phyloP scores from a whole-genome alignment of 2,797 vertebrate species.

The Anguilla megastoma region DNA sequence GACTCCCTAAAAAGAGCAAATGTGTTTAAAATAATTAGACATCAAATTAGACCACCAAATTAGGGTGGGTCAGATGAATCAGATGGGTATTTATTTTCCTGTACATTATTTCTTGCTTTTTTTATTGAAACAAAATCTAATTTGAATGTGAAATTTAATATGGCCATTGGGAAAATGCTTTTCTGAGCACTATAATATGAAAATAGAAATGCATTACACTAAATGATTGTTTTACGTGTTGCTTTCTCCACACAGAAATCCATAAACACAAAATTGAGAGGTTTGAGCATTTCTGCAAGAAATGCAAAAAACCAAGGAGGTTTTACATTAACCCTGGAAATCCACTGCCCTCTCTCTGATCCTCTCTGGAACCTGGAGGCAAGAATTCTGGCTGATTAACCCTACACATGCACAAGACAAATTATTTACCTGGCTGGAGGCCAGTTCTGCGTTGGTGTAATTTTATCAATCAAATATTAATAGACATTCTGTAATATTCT shows the following conservation, averaged over 20 bases:
- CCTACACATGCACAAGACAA: background rate
- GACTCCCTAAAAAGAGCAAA: too few relatives aligned
- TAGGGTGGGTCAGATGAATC: background rate
- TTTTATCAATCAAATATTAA: background rate
- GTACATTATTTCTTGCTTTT: background rate
- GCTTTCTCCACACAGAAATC: slow-evolving; percentile 6
- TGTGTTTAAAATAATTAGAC: too few relatives aligned
- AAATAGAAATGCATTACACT: background rate
- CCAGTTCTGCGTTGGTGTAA: background rate
- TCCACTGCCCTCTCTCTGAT: slow-evolving; percentile 21
- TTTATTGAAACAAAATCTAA: background rate
- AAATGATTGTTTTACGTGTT: background rate
- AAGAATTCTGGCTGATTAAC: background rate
- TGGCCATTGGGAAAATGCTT: background rate
- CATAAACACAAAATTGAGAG: background rate
- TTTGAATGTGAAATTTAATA: background rate
- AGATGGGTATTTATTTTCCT: background rate
- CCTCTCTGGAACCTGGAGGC: background rate
- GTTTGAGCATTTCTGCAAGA: background rate
- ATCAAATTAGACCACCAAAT: too few relatives aligned
- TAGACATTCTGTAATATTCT: background rate
- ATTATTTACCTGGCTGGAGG: too few relatives aligned
- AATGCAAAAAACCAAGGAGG: background rate
- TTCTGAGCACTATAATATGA: background rate
- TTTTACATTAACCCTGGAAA: background rate